Base-by-base conservation (phyloP, 2,797 vertebrate species). In the Pseudopleuronectes americanus region DNA sequence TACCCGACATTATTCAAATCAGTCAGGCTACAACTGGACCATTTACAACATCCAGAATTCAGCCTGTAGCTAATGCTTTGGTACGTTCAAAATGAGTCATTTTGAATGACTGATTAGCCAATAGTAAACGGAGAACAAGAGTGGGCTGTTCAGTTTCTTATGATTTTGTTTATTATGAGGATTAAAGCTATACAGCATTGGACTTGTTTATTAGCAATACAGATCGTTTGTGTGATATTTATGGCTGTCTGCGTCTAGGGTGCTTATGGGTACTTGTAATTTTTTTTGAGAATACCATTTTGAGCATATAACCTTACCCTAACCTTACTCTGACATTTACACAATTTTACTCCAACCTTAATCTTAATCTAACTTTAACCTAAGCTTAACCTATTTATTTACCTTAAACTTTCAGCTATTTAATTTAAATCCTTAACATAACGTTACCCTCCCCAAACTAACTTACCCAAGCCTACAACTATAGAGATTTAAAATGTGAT, bases 181-280 rank as follows among this genome's bases (percentile, higher is more conserved):
- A 47, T 64, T 74, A 54, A 61, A 74, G 31, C 51, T 45, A 45
- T 12, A 57, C 33, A 48, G n/a, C 14, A 38, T 66, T 48, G 24
- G 43, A 19, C 36, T 13, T 47, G 38, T 47, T 49, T 51, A 52
- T 56, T 6, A 43, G 2, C 61, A 19, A 53, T 2, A n/a, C 21
- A 48, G 19, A 13, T 12, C 19, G 43, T 19, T 10, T 47, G 17
- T 47, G 17, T 47, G 43, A 17, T 17, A 47, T 33, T 33, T 33
- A 33, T 33, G 9, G 6, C 31, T 31, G 28, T 31, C 28, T 31
- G 28, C 8, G 2, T 33, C 9, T 33, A 33, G 9, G 31, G 2
- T 33, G 31, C 31, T 9, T 2, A 10, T 33, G 9, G 8, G 8
- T 9, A 33, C 31, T 33, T 33, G 3, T 33, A 31, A 31, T 31